phyloP scores from a whole-genome alignment of 2,888 invertebrate species.

The Seladonia tumulorum region DNA sequence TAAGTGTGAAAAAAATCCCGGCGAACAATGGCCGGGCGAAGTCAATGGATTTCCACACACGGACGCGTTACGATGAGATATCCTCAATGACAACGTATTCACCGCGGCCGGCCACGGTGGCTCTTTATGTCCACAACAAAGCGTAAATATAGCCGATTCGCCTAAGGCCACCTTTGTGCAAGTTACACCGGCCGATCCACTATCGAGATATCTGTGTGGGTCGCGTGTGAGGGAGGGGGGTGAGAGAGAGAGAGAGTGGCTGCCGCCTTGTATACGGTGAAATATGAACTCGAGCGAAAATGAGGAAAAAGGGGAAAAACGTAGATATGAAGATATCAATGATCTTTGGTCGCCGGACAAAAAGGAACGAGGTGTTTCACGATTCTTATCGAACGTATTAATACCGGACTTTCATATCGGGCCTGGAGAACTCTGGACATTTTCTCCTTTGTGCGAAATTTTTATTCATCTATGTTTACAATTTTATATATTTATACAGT shows the following conservation, averaged over 20 bases:
- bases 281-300: constrained; percentile 65
- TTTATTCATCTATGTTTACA: not conserved
- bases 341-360: constrained; percentile 4
- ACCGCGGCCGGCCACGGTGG: constrained; percentile 75
- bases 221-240: constrained; percentile 54
- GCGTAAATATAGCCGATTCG: constrained; percentile 81
- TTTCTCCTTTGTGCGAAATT: not conserved
- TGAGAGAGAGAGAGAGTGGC: not conserved
- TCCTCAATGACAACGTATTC: constrained; percentile 76
- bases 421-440: not conserved
- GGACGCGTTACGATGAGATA: constrained; percentile 79
- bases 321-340: constrained; percentile 25
- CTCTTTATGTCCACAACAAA: constrained; percentile 81
- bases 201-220: constrained; percentile 80
- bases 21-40: constrained; percentile 48
- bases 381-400: constrained; percentile 9
- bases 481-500: not conserved
- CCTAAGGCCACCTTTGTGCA: constrained; percentile 78
- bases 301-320: constrained; percentile 56
- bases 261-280: constrained; percentile 54
- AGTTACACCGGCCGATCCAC: constrained; percentile 77
- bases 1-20: not conserved
- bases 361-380: not conserved
- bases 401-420: not conserved
- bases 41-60: constrained; percentile 62